phyloP scores from a whole-genome alignment of 1,140 invertebrate species.

The Temnothorax longispinosus region DNA sequence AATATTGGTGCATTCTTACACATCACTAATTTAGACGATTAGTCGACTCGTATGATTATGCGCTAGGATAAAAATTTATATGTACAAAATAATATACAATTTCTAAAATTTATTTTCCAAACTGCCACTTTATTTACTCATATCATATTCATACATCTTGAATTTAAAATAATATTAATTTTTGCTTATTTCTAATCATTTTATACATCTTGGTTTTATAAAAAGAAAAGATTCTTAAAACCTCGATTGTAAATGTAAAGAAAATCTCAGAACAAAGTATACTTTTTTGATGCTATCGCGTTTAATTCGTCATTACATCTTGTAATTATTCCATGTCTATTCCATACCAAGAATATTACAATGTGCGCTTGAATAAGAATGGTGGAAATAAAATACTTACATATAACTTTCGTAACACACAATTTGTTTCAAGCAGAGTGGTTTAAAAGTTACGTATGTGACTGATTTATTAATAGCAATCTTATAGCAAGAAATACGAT shows the following conservation, averaged over 20 bases:
- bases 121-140: conserved; percentile 45
- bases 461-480: conserved; percentile 45
- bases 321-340: conserved; percentile 57
- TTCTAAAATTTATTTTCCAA: conserved; percentile 21
- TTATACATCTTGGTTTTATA: conserved; percentile 25
- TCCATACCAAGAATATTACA: conserved; percentile 20
- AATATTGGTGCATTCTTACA: not conserved
- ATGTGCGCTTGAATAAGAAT: conserved; percentile 62
- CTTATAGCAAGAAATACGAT: conserved; percentile 3
- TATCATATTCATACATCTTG: conserved; percentile 65
- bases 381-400: conserved; percentile 52
- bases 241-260: conserved; percentile 30
- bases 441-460: conserved; percentile 32
- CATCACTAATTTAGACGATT: conserved; percentile 4
- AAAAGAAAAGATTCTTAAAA: conserved; percentile 6
- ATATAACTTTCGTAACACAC: conserved; percentile 43
- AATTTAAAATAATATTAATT: conserved; percentile 25
- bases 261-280: conserved; percentile 39
- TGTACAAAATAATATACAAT: not conserved
- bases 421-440: conserved; percentile 26
- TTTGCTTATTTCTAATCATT: conserved; percentile 30
- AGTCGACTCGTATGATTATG: not conserved
- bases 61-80: not conserved
- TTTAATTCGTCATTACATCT: conserved; percentile 42
- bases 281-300: conserved; percentile 42